Conservation (phyloP, 2,888 invertebrate genomes). For the Pyralis farinalis region DNA sequence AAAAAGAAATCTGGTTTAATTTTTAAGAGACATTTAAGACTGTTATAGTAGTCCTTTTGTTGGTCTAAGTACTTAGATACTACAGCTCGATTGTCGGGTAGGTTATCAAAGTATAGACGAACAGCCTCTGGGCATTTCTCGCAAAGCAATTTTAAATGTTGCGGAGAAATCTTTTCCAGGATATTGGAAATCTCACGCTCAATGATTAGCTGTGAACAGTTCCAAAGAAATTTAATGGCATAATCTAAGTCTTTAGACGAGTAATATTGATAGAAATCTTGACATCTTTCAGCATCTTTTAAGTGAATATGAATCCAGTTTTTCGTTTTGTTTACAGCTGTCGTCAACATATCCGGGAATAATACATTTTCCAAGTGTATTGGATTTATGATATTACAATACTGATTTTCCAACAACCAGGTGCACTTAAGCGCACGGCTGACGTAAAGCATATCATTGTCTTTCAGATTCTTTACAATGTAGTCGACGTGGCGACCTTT, state of each 20-base stretch:
- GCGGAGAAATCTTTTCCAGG: constrained; percentile 36
- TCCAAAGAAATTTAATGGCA: constrained; percentile 38
- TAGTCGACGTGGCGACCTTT: constrained; percentile 41
- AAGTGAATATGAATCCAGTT: constrained; percentile 40
- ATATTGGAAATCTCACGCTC: constrained; percentile 29
- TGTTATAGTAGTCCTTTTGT: constrained; percentile 30
- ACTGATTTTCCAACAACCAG: constrained; percentile 45
- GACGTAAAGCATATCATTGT: constrained; percentile 54
- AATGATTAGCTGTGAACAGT: constrained; percentile 41
- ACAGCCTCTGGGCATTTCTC: constrained; percentile 40
- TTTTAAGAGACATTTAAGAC: constrained; percentile 40
- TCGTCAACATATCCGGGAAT: constrained; percentile 48
- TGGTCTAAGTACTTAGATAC: constrained; percentile 26
- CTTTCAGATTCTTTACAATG: constrained; percentile 44
- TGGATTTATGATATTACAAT: constrained; percentile 43
- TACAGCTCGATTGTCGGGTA: constrained; percentile 1
- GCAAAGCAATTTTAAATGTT: constrained; percentile 39
- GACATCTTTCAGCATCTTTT: constrained; percentile 35
- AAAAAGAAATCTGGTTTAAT: constrained; percentile 36
- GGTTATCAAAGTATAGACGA: constrained; percentile 37
- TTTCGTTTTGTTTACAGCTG: constrained; percentile 48
- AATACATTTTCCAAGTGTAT: constrained; percentile 42
- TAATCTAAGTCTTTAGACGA: constrained; percentile 27
- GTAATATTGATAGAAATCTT: constrained; percentile 49
- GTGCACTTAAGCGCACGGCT: constrained; percentile 47